These are phyloP conservation scores for Polypterus bichir DNA, from an alignment of 2,113 vertebrate species.

Conservation along the genomic window DNA sequence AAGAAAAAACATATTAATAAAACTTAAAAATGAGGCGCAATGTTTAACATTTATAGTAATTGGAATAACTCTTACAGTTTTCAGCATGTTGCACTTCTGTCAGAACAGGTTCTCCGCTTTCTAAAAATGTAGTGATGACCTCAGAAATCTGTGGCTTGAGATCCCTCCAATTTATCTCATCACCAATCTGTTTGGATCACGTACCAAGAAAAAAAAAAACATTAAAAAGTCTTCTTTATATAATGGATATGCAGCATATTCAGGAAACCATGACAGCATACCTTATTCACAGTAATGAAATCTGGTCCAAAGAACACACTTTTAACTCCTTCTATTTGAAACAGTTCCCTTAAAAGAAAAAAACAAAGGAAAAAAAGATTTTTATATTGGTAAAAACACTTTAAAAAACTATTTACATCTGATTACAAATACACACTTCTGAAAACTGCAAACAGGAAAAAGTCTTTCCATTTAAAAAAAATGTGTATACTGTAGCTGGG, in stretches of 20 bases:
- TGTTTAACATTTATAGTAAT: background rate
- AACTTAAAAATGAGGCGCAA: no score
- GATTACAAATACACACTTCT: no score
- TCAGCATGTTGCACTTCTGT: conserved; percentile 38
- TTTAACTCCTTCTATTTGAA: conserved; percentile 62
- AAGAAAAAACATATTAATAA: no score
- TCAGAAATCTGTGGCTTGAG: conserved; percentile 45
- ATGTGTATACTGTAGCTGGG: no score
- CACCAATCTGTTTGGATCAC: conserved; percentile 34
- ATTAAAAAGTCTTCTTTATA: no score
- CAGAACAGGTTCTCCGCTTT: conserved; percentile 49
- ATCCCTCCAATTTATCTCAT: conserved; percentile 50
- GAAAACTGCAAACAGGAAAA: no score
- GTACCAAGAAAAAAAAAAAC: no score
- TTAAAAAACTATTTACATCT: no score
- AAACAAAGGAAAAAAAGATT: background rate
- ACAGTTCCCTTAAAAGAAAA: conserved; percentile 43
- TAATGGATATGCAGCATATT: background rate
- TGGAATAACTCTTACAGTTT: conserved; percentile 41
- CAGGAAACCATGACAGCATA: conserved; percentile 15
- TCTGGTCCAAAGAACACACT: conserved; percentile 66
- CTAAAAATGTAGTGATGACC: conserved; percentile 47
- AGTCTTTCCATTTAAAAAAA: no score
- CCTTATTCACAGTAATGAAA: conserved; percentile 65
- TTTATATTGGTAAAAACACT: no score